These are phyloP conservation scores for Nezara viridula DNA, from an alignment of 2,888 invertebrate genomes.

Conservation along the genomic window DNA sequence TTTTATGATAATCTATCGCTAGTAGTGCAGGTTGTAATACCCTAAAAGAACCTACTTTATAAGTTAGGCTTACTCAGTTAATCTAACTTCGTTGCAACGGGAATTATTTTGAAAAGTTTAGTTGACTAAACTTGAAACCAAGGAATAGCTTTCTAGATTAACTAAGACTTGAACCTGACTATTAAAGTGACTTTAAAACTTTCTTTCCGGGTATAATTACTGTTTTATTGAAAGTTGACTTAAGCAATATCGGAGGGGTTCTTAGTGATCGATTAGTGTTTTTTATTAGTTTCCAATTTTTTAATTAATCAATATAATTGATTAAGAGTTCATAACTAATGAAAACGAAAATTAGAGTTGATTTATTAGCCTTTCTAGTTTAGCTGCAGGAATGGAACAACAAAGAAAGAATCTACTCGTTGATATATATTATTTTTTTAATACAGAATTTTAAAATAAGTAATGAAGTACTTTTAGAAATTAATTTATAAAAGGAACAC, in stretches of 20 bases:
- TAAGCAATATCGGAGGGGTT: background rate
- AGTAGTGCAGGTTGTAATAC: background rate
- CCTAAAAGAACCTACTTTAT: background rate
- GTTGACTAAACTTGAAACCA: background rate
- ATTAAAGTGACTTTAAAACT: background rate
- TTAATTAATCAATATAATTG: too few relatives aligned
- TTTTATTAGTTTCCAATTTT: too few relatives aligned
- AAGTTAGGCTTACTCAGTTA: background rate
- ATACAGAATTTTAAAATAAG: too few relatives aligned
- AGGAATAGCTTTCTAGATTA: background rate
- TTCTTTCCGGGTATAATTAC: background rate
- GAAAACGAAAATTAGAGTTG: too few relatives aligned
- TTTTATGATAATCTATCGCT: background rate
- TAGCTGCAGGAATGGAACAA: too few relatives aligned
- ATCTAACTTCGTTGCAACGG: background rate
- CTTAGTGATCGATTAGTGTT: background rate
- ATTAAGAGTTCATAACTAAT: too few relatives aligned
- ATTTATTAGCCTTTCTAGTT: too few relatives aligned
- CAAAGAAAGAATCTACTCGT: too few relatives aligned
- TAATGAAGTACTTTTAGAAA: too few relatives aligned
- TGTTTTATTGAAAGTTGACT: background rate
- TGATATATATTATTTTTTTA: too few relatives aligned
- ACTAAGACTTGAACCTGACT: background rate
- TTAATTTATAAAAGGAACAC: too few relatives aligned
- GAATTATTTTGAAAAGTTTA: conserved; percentile 1